Conservation (phyloP, 1,140 invertebrate species). For the Diabrotica undecimpunctata region DNA sequence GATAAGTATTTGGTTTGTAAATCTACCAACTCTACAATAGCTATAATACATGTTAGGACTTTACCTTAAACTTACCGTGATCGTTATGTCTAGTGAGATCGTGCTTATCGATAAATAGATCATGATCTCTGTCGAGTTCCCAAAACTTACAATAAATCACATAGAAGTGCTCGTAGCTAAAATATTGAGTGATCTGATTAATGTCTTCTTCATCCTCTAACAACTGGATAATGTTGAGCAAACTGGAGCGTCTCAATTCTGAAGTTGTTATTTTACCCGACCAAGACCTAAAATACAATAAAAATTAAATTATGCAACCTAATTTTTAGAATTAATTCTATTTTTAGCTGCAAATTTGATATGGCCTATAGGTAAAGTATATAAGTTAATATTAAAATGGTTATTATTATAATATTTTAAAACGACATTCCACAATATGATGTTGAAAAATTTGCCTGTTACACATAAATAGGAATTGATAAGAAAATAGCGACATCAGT, state of each 20-base stretch:
- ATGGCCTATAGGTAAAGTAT: no score
- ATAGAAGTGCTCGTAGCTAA: constrained; percentile 99
- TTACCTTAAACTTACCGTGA: constrained; percentile 64
- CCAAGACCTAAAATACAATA: constrained; percentile 72
- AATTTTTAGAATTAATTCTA: no score
- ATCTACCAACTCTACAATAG: not conserved
- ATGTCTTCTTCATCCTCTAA: constrained; percentile 94
- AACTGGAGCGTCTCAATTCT: constrained; percentile 89
- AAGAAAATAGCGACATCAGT: no score
- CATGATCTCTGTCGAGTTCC: constrained; percentile 98
- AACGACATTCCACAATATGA: no score
- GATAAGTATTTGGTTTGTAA: no score
- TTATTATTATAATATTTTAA: no score
- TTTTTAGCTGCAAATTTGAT: no score
- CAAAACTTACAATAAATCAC: constrained; percentile 99
- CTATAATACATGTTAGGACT: not conserved
- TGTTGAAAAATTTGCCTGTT: no score
- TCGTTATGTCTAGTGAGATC: constrained; percentile 95
- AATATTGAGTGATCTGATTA: constrained; percentile 95
- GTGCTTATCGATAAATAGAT: constrained; percentile 91
- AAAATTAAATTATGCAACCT: not conserved
- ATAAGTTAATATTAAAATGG: no score
- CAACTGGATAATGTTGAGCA: constrained; percentile 70
- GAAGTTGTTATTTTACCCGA: constrained; percentile 84
- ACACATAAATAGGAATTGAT: no score